Evolutionary conservation across 2,888 invertebrate species (phyloP).

Genomic region (Apoda limacodes): DNA sequence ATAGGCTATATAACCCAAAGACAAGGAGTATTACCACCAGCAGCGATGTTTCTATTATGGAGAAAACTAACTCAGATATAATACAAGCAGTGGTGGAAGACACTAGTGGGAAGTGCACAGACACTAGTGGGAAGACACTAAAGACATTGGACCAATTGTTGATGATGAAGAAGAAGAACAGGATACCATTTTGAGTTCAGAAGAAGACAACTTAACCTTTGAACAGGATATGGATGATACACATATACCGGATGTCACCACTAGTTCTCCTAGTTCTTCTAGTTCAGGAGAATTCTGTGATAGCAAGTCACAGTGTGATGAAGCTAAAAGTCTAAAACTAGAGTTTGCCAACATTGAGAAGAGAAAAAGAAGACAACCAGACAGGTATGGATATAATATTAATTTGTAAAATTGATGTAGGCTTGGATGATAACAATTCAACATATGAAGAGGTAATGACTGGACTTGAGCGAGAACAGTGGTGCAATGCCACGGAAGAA

Average conservation of each 20-base stretch:
- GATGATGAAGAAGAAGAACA: slow-evolving; percentile 1
- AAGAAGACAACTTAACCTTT: slow-evolving; percentile 1
- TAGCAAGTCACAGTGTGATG: slow-evolving; percentile 3
- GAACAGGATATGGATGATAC: slow-evolving; percentile 7
- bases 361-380: slow-evolving; percentile 5
- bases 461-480: slow-evolving; percentile 9
- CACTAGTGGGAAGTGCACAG: no score
- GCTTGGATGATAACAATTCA: slow-evolving; percentile 2
- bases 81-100: slow-evolving; percentile 4
- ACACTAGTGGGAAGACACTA: slow-evolving; percentile 2
- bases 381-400: slow-evolving; percentile 7
- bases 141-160: neutral
- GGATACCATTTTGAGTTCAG: slow-evolving; percentile 5
- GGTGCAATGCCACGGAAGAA: slow-evolving; percentile 8
- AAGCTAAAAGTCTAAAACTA: neutral
- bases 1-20: slow-evolving; percentile 16
- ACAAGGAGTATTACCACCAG: slow-evolving; percentile 9
- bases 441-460: slow-evolving; percentile 8
- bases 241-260: slow-evolving; percentile 6
- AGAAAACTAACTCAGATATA: slow-evolving; percentile 4
- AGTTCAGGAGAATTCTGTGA: slow-evolving; percentile 9
- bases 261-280: slow-evolving; percentile 1
- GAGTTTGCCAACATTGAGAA: neutral
- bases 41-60: slow-evolving; percentile 16
- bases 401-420: slow-evolving; percentile 6